These are phyloP conservation scores for Coturnix japonica DNA, from an alignment of 2,113 vertebrate genomes.

Conservation along the genomic window DNA sequence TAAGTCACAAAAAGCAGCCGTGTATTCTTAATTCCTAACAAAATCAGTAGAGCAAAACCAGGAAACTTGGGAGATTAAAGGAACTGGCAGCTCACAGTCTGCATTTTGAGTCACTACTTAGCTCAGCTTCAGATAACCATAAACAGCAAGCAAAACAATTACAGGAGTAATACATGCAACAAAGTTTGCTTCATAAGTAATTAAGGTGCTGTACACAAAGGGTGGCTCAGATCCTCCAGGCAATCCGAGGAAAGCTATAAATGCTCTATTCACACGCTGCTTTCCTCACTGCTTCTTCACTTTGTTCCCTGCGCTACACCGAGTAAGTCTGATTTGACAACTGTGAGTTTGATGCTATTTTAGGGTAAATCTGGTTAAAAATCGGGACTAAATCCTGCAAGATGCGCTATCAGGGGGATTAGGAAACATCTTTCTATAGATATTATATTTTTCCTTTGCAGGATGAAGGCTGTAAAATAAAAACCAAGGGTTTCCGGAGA, in stretches of 20 bases:
- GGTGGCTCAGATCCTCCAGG: slow-evolving; percentile 29
- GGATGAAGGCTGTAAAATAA: background rate
- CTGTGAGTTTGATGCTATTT: background rate
- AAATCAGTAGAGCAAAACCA: background rate
- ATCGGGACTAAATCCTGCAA: background rate
- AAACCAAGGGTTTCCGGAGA: background rate
- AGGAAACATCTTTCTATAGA: background rate
- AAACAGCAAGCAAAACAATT: slow-evolving; percentile 29
- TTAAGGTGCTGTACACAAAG: slow-evolving; percentile 12
- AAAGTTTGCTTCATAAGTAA: slow-evolving; percentile 11
- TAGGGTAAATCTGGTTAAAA: background rate
- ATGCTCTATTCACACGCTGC: accelerated
- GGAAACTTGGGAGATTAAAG: slow-evolving; percentile 45
- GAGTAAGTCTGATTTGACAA: slow-evolving; percentile 48
- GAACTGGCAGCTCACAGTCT: background rate
- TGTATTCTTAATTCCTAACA: background rate
- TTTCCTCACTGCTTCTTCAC: background rate
- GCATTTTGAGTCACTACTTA: background rate
- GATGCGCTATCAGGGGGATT: background rate
- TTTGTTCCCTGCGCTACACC: slow-evolving; percentile 27
- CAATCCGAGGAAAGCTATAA: background rate
- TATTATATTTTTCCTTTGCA: background rate
- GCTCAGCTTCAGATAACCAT: slow-evolving; percentile 10
- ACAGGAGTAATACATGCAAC: background rate
- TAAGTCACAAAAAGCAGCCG: background rate